A percentile compares a stretch with the other conserved stretches of the same genome.
phyloP scores from a whole-genome alignment of 2,797 vertebrate genomes.

The Chrosomus eos region DNA sequence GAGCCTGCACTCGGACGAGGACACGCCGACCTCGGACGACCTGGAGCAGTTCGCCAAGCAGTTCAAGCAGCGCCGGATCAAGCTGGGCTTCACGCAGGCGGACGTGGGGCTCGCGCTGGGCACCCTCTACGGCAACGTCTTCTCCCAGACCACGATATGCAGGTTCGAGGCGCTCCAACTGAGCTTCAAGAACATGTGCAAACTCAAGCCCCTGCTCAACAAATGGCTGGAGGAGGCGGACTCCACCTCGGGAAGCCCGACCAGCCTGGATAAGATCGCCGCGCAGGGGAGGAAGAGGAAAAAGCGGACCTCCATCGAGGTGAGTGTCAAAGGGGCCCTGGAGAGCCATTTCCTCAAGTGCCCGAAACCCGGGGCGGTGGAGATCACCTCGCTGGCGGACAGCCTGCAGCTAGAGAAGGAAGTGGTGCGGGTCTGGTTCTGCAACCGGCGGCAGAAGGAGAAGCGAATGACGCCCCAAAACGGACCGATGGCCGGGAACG shows the following conservation, averaged over 20 bases:
- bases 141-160: conserved; percentile 98
- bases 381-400: conserved; percentile 96
- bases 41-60: conserved; percentile 99
- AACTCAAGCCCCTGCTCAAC: conserved; percentile 97
- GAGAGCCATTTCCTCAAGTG: conserved; percentile 99
- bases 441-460: conserved; percentile 99
- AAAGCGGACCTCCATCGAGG: conserved; percentile 98
- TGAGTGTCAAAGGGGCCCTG: conserved; percentile 97
- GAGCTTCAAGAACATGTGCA: conserved; percentile 99
- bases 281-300: conserved; percentile 97
- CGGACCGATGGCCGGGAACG: conserved; percentile 90
- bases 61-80: conserved; percentile 97
- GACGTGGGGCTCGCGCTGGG: conserved; percentile 93
- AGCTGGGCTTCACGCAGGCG: conserved; percentile 96
- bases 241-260: conserved; percentile 96
- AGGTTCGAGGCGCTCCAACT: conserved; percentile 98
- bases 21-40: conserved; percentile 97
- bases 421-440: conserved; percentile 99
- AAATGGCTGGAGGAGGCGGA: conserved; percentile 99
- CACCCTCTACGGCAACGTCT: conserved; percentile 94
- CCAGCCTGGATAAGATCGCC: conserved; percentile 98
- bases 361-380: conserved; percentile 95
- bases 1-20: conserved; percentile 91
- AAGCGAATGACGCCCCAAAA: conserved; percentile 97
- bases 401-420: conserved; percentile 98